These are phyloP conservation scores for Crocodylus rhombifer DNA, from an alignment of 2,797 vertebrate genomes.

Conservation along the genomic window DNA sequence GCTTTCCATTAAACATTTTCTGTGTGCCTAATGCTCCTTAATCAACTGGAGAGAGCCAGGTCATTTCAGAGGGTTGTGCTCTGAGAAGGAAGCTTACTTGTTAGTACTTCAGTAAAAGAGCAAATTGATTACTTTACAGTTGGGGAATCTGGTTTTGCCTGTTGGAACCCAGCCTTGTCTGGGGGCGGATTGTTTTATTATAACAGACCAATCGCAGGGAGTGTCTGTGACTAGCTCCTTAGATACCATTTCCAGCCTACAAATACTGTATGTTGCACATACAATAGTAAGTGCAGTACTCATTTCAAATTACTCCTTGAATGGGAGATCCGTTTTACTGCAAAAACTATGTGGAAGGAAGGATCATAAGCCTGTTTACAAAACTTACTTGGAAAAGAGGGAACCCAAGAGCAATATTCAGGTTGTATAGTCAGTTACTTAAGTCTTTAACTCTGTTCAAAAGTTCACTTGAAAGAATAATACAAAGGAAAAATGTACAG, in stretches of 20 bases:
- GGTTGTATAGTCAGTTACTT: background rate
- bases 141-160: constrained; percentile 86
- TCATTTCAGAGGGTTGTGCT: constrained; percentile 25
- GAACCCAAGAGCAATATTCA: background rate
- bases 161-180: constrained; percentile 81
- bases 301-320: background rate
- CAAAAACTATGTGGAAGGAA: background rate
- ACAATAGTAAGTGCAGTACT: background rate
- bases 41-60: background rate
- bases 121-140: constrained; percentile 76
- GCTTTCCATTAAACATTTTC: constrained; percentile 49
- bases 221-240: constrained; percentile 60
- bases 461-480: background rate
- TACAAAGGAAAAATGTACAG: rapidly evolving
- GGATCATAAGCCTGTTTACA: background rate
- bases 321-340: background rate
- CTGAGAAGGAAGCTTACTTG: constrained; percentile 64
- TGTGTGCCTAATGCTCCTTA: constrained; percentile 55
- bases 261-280: background rate
- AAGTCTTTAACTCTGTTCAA: rapidly evolving
- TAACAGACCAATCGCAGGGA: constrained; percentile 74
- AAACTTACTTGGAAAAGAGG: background rate
- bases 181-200: constrained; percentile 74
- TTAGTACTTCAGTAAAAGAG: constrained; percentile 33
- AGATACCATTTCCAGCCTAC: background rate